Base-by-base conservation (phyloP, 2,113 vertebrate species). In the Gorsachius goisagi region DNA sequence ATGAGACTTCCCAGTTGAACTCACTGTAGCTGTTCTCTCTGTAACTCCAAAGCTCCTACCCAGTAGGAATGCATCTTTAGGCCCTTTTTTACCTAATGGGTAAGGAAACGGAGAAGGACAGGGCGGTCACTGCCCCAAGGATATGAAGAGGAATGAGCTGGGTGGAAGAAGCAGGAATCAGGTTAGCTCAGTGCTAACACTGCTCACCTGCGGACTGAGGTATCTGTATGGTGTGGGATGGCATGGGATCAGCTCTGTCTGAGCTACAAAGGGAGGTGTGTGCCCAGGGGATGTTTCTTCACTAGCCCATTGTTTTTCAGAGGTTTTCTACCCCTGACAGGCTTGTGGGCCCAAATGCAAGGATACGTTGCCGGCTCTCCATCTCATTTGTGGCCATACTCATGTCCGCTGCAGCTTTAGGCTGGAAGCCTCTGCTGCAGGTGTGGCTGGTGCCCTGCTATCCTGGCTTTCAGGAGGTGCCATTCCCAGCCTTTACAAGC, bases 181-280 rank as follows among this genome's bases (percentile, higher is more conserved):
- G 73, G 21, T 24, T 10, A 78, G 67, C 27, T 39, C 49, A 6
- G 32, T 55, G 44, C 49, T 37, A n/a, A 1, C 1, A 6, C 37
- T 64, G 68, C 41, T 74, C 41, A 28, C 24, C 13, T 0, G 0
- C 9, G 49, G 35, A 20, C 16, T 5, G 3, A 55, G 44, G 7
- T 33, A 14, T 8, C 47, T 58, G 37, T 13, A 0, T 39, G 58
- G 11, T 52, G 28, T 32, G 39, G 45, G 58, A 47, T 67, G 68
- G 62, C 0, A 3, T 47, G 56, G 53, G 62, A 52, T 55, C 12
- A 17, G 44, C 73, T 50, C 13, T 30, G 22, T 30, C 41, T 23
- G 71, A 56, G 22, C 26, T 35, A 55, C 52, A 68, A 30, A 69
- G 33, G 20, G 35, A 62, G 30, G 12, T 33, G 47, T 45, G 39